Conservation (phyloP, 2,797 vertebrate genomes). For the Lateolabrax maculatus region DNA sequence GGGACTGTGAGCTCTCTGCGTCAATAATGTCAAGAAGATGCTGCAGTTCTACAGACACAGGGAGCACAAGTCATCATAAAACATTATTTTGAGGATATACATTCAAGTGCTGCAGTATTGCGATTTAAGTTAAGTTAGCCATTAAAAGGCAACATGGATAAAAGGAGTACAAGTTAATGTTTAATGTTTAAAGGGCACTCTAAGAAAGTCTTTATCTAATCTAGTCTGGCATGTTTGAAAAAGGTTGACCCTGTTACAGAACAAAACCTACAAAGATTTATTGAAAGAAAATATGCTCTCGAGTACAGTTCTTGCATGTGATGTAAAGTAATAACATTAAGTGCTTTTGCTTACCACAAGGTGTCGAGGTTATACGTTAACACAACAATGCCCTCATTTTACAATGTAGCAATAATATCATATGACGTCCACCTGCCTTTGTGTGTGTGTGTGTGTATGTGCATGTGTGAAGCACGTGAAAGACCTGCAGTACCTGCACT, state of each 20-base stretch:
- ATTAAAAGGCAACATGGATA: background rate
- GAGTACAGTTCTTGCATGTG: background rate
- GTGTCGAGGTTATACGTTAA: constrained; percentile 24
- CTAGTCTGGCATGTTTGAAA: constrained; percentile 41
- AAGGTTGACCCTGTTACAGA: constrained; percentile 7
- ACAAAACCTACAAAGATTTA: background rate
- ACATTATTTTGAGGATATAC: background rate
- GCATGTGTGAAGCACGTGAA: constrained; percentile 1
- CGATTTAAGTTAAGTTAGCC: background rate
- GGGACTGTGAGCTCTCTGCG: constrained; percentile 86
- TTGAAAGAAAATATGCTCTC: background rate
- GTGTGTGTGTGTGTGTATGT: background rate
- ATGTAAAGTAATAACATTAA: background rate
- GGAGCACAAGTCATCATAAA: background rate
- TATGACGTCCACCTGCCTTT: constrained; percentile 25
- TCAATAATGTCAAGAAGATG: constrained; percentile 84
- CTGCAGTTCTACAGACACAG: constrained; percentile 79
- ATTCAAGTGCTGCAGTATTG: background rate
- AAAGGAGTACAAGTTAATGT: constrained; percentile 53
- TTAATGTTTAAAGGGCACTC: constrained; percentile 37
- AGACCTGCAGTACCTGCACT: constrained; percentile 86
- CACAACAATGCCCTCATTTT: background rate
- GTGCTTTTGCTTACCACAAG: background rate
- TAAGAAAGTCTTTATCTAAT: constrained; percentile 66
- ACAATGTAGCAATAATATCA: constrained; percentile 25